Conservation (phyloP, 2,797 vertebrate species). For the Girardinus metallicus region DNA sequence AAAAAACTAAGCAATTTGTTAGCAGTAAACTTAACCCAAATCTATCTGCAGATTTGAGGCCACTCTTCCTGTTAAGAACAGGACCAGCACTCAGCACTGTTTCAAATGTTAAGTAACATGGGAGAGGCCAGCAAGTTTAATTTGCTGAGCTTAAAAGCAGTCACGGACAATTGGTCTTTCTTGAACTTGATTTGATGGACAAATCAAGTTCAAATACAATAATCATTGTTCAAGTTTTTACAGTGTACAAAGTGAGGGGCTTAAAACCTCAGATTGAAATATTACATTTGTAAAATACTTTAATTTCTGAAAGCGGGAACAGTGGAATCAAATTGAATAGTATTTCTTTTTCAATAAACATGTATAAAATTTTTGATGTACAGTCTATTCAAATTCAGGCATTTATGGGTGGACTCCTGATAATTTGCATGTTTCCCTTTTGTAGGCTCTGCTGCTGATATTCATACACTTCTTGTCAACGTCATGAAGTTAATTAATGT, state of each 20-base stretch:
- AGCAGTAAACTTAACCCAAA: not conserved
- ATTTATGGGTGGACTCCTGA: not conserved
- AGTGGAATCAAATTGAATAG: not conserved
- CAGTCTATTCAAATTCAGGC: not conserved
- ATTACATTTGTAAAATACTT: not conserved
- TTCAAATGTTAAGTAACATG: not conserved
- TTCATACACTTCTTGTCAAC: not conserved
- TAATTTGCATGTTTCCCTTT: not conserved
- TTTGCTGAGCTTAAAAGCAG: not conserved
- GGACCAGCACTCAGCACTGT: not conserved
- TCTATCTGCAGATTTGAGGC: not conserved
- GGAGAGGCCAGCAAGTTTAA: not conserved
- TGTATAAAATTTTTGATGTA: not conserved
- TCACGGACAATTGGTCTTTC: not conserved
- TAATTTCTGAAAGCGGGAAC: not conserved
- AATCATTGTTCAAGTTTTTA: not conserved
- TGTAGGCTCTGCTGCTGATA: not conserved
- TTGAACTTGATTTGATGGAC: not conserved
- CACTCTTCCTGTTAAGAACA: not conserved
- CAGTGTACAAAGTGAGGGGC: not conserved
- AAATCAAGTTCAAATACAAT: not conserved
- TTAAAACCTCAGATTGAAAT: not conserved
- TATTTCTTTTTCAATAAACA: not conserved
- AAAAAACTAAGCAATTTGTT: not conserved
- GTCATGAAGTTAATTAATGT: not conserved